Evolutionary conservation across 2,113 vertebrate species (phyloP), one percentile per base, ranked within the genome.

Genomic region (Porphyrio hochstetteri): DNA sequence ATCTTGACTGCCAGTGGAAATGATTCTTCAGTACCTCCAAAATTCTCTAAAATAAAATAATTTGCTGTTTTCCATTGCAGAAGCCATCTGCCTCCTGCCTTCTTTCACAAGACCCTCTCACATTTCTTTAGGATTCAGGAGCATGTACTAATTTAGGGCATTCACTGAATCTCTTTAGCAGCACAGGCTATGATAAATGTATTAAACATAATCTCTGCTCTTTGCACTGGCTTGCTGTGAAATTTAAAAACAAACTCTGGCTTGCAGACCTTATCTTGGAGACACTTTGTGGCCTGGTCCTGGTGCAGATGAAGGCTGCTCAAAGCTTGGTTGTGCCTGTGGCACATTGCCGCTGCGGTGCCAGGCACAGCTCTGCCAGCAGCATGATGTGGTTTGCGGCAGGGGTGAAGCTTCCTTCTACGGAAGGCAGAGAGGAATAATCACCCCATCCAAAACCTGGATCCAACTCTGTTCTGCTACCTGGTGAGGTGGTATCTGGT

Each of bases 321-420:
- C 53, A n/a, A 16, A 71, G 52, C 60, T 53, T 0, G 1, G 7
- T 2, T 6, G 42, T 1, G 71, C 42, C 46, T 16, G 25, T 6
- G 9, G 55, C 9, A 3, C 0, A 0, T 27, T 16, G 60, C 64
- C n/a, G 1, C 3, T 9, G 1, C 0, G 0, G 36, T 36, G 42
- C 29, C 10, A 0, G 3, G 46, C 20, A 11, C 0, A 5, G 52
- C 56, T 78, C 35, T 0, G 2, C 38, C 0, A 2, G 71, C 42
- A 35, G 13, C 3, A 0, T 0, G 0, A 6, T 0, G 0, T 20
- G 27, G 21, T 4, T 25, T 17, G 61, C 29, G 40, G 24, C 79
- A 48, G 20, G 9, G 52, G 7, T 4, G 16, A 33, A 48, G 7
- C 60, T 61, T 33, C 55, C 19, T 50, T 40, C 65, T 61, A 35